Percentiles rank a stretch among this genome's conserved stretches.
Evolutionary conservation across 2,113 vertebrate species (phyloP).

Genomic region (Salvelinus sp.): DNA sequence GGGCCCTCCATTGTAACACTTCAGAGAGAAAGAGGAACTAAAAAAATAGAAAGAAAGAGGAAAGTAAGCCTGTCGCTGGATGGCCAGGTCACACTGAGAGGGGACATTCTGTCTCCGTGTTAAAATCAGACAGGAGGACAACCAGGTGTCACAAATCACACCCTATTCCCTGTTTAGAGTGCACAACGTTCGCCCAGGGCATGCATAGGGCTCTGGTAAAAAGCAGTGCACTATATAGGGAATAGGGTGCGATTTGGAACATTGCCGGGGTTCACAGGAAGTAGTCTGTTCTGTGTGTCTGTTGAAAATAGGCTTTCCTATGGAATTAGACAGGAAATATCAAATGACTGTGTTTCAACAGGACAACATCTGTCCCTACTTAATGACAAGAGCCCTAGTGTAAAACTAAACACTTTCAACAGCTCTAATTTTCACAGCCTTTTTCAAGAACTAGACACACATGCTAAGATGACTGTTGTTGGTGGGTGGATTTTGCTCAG

Average conservation of each 20-base stretch:
- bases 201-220: too few species aligned
- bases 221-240: too few species aligned
- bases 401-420: not conserved
- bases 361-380: conserved; percentile 8
- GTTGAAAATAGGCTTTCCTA: not conserved
- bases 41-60: conserved; percentile 45
- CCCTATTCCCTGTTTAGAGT: too few species aligned
- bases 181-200: too few species aligned
- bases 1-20: conserved; percentile 88
- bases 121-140: too few species aligned
- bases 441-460: not conserved
- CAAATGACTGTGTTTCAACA: conserved; percentile 4
- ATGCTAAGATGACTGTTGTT: not conserved
- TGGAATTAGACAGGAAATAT: conserved; percentile 11
- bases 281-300: not conserved
- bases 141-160: too few species aligned
- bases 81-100: not conserved
- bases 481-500: not conserved
- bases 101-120: too few species aligned
- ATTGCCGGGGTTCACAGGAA: not conserved
- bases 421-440: not conserved
- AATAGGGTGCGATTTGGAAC: too few species aligned
- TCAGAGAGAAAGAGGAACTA: conserved; percentile 90
- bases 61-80: not conserved
- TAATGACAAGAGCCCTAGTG: not conserved